Evolutionary conservation across 2,888 invertebrate species (phyloP).

Genomic region (Scaptomyza polygonia): DNA sequence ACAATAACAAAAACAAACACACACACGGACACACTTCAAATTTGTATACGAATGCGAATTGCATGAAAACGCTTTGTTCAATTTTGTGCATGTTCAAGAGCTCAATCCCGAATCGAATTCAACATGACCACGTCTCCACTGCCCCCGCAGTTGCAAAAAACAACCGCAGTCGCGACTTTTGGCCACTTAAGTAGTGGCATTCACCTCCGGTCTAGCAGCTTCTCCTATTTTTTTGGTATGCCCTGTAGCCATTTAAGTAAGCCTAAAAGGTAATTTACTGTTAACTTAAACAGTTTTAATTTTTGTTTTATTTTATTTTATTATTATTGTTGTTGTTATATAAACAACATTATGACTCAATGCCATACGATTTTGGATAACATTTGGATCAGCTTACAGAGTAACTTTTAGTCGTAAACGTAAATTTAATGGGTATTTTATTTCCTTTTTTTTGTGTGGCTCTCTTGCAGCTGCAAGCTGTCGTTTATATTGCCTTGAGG

Average conservation of each 20-base stretch:
- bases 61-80: constrained; percentile 27
- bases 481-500: constrained; percentile 34
- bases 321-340: no score
- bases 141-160: constrained; percentile 1
- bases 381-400: not conserved
- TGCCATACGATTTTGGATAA: not conserved
- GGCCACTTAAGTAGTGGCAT: constrained; percentile 73
- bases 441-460: constrained; percentile 2
- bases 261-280: not conserved
- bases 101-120: constrained; percentile 1
- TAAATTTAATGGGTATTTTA: not conserved
- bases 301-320: no score
- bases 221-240: constrained; percentile 32
- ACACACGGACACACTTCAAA: constrained; percentile 44
- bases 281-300: not conserved
- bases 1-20: not conserved
- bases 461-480: constrained; percentile 49
- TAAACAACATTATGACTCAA: not conserved
- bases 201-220: constrained; percentile 62
- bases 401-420: constrained; percentile 6
- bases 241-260: constrained; percentile 15
- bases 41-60: constrained; percentile 26
- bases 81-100: constrained; percentile 35
- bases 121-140: not conserved
- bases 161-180: constrained; percentile 39